A percentile compares a stretch with the other conserved stretches of the same genome.
Evolutionary conservation across 2,888 invertebrate species (phyloP).

Genomic region (Troides helena): DNA sequence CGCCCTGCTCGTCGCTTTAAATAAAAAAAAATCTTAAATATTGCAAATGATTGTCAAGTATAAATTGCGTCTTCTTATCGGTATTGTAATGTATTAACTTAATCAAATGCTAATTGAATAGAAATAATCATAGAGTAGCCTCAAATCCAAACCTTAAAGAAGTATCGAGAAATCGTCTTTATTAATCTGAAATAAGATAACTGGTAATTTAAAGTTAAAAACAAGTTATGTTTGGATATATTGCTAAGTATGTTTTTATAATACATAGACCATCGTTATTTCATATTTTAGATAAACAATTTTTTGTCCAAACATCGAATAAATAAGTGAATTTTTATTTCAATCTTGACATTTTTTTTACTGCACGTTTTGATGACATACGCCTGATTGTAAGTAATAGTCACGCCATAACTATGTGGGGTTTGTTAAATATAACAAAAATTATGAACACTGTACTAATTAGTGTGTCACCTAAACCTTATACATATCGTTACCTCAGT

Average conservation of each 20-base stretch:
- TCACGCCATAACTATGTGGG: too few relatives aligned
- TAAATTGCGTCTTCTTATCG: too few relatives aligned
- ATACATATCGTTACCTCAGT: too few relatives aligned
- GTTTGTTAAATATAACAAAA: too few relatives aligned
- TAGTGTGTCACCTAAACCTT: too few relatives aligned
- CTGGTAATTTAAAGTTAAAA: not conserved
- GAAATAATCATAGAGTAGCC: slow-evolving; percentile 12
- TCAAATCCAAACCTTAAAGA: slow-evolving; percentile 17
- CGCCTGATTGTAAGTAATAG: too few relatives aligned
- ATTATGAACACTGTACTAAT: too few relatives aligned
- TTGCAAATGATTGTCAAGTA: too few relatives aligned
- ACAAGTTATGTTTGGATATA: not conserved
- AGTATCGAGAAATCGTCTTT: slow-evolving; percentile 16
- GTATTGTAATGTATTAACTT: not conserved
- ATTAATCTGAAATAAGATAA: not conserved
- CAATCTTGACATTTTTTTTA: not conserved
- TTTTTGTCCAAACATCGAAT: not conserved
- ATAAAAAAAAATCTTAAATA: too few relatives aligned
- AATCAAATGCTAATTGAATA: slow-evolving; percentile 10
- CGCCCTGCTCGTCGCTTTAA: too few relatives aligned
- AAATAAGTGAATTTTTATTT: not conserved
- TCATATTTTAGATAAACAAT: too few relatives aligned
- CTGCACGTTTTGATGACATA: too few relatives aligned
- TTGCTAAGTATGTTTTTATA: not conserved
- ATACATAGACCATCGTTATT: not conserved